These are phyloP conservation scores for Bemisia tabaci DNA, from an alignment of 1,140 invertebrate species.

Conservation along the genomic window DNA sequence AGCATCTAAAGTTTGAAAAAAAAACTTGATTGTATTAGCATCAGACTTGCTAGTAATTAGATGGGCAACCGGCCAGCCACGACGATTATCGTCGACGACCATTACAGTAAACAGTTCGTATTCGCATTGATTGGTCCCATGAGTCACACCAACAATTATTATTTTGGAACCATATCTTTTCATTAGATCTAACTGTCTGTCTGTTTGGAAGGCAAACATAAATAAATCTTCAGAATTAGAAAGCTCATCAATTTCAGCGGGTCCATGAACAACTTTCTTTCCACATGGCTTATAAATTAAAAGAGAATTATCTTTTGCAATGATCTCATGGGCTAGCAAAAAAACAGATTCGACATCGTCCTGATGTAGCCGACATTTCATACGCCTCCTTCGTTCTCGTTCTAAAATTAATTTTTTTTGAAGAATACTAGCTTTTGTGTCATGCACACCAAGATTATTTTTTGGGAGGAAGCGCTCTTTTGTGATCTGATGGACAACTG, in stretches of 20 bases:
- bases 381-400: not conserved
- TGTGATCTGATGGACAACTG: not conserved
- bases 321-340: not conserved
- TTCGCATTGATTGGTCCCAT: constrained; percentile 6
- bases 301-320: not conserved
- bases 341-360: constrained; percentile 5
- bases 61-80: constrained; percentile 8
- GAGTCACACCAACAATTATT: constrained; percentile 1
- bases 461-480: not conserved
- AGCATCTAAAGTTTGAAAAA: not conserved
- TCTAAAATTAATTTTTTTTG: constrained; percentile 1
- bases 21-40: not conserved
- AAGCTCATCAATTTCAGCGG: not conserved
- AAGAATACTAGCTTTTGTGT: constrained; percentile 1
- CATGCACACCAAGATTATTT: not conserved
- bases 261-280: not conserved
- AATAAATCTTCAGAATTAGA: constrained; percentile 4
- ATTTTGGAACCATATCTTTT: constrained; percentile 3
- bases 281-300: constrained; percentile 4
- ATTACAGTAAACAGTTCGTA: constrained; percentile 1
- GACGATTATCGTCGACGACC: not conserved
- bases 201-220: constrained; percentile 6
- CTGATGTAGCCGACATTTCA: constrained; percentile 1
- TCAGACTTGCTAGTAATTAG: not conserved
- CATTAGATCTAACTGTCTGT: constrained; percentile 5